Evolutionary conservation across 2,888 invertebrate genomes (phyloP).

Genomic region (Eledona agricola): DNA sequence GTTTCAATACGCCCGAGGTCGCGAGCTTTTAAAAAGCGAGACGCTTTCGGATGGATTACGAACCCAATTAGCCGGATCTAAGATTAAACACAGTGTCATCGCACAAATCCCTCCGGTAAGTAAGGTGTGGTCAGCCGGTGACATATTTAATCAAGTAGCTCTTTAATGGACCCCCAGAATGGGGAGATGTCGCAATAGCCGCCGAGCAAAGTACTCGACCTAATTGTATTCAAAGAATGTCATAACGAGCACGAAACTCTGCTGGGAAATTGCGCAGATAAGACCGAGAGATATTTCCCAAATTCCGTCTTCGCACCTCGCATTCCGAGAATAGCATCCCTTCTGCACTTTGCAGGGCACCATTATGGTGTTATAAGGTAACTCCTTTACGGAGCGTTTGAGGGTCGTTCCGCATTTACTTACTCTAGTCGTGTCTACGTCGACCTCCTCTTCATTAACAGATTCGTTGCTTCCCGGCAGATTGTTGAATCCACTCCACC

Average conservation of each 20-base stretch:
- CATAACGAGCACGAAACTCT: conserved; percentile 26
- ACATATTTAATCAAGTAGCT: conserved; percentile 40
- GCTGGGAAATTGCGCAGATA: conserved; percentile 37
- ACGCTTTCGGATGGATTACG: conserved; percentile 19
- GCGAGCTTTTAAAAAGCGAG: conserved; percentile 12
- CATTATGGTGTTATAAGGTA: conserved; percentile 26
- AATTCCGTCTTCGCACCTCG: conserved; percentile 43
- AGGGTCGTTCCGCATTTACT: conserved; percentile 8
- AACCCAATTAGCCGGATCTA: conserved; percentile 28
- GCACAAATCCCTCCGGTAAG: conserved; percentile 34
- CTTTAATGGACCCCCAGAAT: conserved; percentile 36
- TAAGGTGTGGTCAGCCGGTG: conserved; percentile 39
- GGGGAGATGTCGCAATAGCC: conserved; percentile 38
- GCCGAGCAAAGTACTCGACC: conserved; percentile 19
- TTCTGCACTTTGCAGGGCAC: conserved; percentile 13
- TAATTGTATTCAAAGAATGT: conserved; percentile 27
- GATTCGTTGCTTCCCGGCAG: too few species aligned
- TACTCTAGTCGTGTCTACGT: too few species aligned
- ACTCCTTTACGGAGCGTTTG: conserved; percentile 26
- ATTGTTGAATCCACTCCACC: too few species aligned
- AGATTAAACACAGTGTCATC: conserved; percentile 35
- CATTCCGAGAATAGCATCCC: conserved; percentile 36
- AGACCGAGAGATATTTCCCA: conserved; percentile 41
- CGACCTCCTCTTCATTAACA: too few species aligned
- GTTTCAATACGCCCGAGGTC: conserved; percentile 14